Conservation (phyloP, 1,140 invertebrate genomes). For the Ostrea denselamellosa region DNA sequence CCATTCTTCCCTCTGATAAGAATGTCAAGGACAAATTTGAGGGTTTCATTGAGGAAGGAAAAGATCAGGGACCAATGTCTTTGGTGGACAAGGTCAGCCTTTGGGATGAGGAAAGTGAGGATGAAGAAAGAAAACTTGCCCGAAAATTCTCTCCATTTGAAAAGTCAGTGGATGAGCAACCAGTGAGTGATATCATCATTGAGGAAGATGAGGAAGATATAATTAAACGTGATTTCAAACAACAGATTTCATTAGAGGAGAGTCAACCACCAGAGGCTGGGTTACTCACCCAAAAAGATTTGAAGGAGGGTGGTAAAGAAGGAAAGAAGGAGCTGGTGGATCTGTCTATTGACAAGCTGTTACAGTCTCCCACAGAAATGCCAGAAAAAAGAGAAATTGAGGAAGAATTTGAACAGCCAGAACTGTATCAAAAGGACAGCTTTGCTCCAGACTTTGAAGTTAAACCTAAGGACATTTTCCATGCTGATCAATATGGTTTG, state of each 20-base stretch:
- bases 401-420: not conserved
- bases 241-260: slow-evolving; percentile 42
- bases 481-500: not conserved
- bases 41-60: slow-evolving; percentile 53
- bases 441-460: slow-evolving; percentile 10
- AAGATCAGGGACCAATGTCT: slow-evolving; percentile 41
- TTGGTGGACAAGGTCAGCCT: slow-evolving; percentile 50
- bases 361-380: not conserved
- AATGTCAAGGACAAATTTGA: slow-evolving; percentile 41
- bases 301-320: not conserved
- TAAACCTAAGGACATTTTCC: slow-evolving; percentile 2
- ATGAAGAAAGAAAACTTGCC: slow-evolving; percentile 48
- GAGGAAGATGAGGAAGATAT: slow-evolving; percentile 33
- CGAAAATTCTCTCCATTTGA: not conserved
- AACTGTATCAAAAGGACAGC: not conserved
- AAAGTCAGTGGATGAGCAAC: slow-evolving; percentile 42
- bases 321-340: not conserved
- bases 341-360: slow-evolving; percentile 18
- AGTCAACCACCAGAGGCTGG: slow-evolving; percentile 35
- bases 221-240: slow-evolving; percentile 7
- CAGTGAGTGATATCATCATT: slow-evolving; percentile 55
- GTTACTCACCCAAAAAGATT: not conserved
- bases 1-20: not conserved
- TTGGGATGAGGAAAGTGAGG: slow-evolving; percentile 38
- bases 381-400: slow-evolving; percentile 35